Percentiles rank a stretch among this genome's conserved stretches.
Conservation (phyloP, 2,888 invertebrate species). For the Ochropleura plecta region DNA sequence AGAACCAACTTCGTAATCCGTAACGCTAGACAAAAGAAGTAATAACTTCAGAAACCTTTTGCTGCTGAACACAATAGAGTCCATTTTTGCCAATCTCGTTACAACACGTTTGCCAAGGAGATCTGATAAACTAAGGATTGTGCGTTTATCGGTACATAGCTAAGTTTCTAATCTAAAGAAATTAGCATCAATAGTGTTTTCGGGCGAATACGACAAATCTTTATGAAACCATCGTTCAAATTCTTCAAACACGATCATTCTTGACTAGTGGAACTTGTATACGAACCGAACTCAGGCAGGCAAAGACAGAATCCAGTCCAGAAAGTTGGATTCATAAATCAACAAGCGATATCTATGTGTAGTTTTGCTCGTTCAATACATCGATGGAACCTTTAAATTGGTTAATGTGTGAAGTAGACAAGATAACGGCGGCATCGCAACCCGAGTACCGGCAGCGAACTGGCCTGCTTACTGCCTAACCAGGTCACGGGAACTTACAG, state of each 20-base stretch:
- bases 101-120: slow-evolving; percentile 47
- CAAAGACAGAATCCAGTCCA: background rate
- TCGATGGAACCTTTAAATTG: slow-evolving; percentile 19
- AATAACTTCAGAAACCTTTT: slow-evolving; percentile 55
- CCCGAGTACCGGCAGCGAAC: slow-evolving; percentile 61
- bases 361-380: background rate
- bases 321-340: background rate
- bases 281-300: background rate
- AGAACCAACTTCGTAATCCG: slow-evolving; percentile 35
- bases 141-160: slow-evolving; percentile 1
- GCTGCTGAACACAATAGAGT: slow-evolving; percentile 52
- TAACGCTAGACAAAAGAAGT: slow-evolving; percentile 51
- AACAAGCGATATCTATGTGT: background rate
- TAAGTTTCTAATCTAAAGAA: slow-evolving; percentile 5
- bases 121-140: slow-evolving; percentile 40
- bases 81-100: slow-evolving; percentile 59
- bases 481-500: slow-evolving; percentile 78
- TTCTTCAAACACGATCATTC: background rate
- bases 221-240: background rate
- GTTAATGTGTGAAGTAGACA: slow-evolving; percentile 62
- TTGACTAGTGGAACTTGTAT: too few species aligned
- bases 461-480: slow-evolving; percentile 75
- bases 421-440: slow-evolving; percentile 73
- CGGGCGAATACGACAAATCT: background rate
- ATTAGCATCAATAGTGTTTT: slow-evolving; percentile 22